phyloP scores from a whole-genome alignment of 1,140 invertebrate species.

The Pogonus chalceus region DNA sequence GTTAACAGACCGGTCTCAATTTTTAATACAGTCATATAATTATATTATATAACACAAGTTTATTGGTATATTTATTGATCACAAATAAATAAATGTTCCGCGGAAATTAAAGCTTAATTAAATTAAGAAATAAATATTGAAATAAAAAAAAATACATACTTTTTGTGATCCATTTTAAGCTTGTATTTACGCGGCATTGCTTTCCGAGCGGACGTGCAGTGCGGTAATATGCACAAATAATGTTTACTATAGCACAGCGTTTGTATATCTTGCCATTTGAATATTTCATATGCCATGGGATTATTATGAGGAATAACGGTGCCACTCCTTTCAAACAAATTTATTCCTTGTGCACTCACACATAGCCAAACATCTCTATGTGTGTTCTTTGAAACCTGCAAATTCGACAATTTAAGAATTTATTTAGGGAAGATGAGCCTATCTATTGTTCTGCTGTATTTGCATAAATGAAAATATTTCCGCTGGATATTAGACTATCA shows the following conservation, averaged over 20 bases:
- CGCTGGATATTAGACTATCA: too few species aligned
- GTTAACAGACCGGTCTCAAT: too few species aligned
- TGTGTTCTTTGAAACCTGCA: slow-evolving; percentile 37
- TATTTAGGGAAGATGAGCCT: too few species aligned
- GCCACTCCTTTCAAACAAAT: slow-evolving; percentile 40
- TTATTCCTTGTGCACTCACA: slow-evolving; percentile 46
- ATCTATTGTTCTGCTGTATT: too few species aligned
- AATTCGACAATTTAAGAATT: too few species aligned
- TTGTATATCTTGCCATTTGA: slow-evolving; percentile 59
- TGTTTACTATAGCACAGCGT: slow-evolving; percentile 65
- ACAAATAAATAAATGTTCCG: too few species aligned
- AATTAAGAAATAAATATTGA: too few species aligned
- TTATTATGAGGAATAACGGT: slow-evolving; percentile 22
- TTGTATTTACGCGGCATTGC: slow-evolving; percentile 60
- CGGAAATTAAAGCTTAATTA: too few species aligned
- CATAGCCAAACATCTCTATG: slow-evolving; percentile 47
- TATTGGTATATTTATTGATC: too few species aligned
- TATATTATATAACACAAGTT: too few species aligned
- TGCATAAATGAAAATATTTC: too few species aligned
- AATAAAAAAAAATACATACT: slow-evolving; percentile 43
- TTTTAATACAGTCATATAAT: too few species aligned
- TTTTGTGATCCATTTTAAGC: slow-evolving; percentile 60
- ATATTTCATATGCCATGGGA: slow-evolving; percentile 29
- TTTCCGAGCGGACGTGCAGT: slow-evolving; percentile 41
- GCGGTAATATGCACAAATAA: slow-evolving; percentile 51